Evolutionary conservation across 2,888 invertebrate species (phyloP), one percentile per base, ranked within the genome.

Genomic region (Dicyrtomina minuta): DNA sequence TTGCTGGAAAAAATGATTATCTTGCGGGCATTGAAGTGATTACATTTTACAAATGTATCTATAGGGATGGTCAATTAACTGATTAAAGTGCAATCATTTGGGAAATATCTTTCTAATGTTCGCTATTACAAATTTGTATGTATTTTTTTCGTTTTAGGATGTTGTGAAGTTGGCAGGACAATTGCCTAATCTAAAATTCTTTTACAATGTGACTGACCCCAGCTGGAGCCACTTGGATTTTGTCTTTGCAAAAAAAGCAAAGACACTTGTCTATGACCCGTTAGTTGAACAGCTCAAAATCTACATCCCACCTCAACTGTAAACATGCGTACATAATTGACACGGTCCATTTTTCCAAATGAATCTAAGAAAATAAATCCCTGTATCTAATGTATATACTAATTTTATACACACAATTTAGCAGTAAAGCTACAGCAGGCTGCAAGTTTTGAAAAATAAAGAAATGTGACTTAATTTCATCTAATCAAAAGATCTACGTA

Each of bases 181-280:
- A 26, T 44, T 61, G 1, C 41, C 41, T 8, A 43, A 26, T 10
- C 10, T 61, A 5, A 20, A 10, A 44, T 4, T 10, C 6, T 8
- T 22, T 24, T n/a, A 39, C 41, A 39, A 61, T 12, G 13, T 61
- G 2, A 6, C 24, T 4, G 61, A 61, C 13, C 61, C 61, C 3
- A 26, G n/a, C 3, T 62, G 62, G 62, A 49, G 10, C 17, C 62
- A 62, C 17, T 24, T 49, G n/a, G 62, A 62, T 27, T 62, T 49
- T 62, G 8, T 49, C 13, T 62, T 27, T 49, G 62, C 46, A 4
- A 62, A 62, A 27, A 22, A 62, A 17, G 62, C 62, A 1, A 26
- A 33, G 13, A 17, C 17, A 3, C 46, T 62, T 13, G 62, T 62
- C 15, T 62, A 62, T 27, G 62, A 62, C 17, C 3, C 17, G 17